These are phyloP conservation scores for Rhinogobio ventralis DNA, from an alignment of 2,797 vertebrate genomes.

Conservation along the genomic window DNA sequence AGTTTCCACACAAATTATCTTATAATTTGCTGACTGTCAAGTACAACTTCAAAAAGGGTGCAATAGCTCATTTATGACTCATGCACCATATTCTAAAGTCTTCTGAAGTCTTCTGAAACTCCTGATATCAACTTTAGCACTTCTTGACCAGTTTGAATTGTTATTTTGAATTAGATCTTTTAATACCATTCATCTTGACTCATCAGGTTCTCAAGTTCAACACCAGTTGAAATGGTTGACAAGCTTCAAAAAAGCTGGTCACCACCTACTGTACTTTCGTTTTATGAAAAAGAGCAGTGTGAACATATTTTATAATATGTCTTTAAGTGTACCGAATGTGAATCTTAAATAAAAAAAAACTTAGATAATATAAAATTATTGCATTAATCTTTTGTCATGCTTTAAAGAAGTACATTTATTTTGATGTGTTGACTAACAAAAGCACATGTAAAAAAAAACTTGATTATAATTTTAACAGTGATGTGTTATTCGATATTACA, in stretches of 20 bases:
- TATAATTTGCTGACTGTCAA: neutral
- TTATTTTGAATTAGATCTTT: neutral
- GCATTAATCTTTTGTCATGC: neutral
- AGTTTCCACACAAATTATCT: neutral
- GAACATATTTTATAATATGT: neutral
- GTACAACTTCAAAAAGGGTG: neutral
- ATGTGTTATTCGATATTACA: neutral
- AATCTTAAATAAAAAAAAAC: neutral
- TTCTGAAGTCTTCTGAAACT: neutral
- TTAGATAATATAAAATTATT: neutral
- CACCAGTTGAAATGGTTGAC: neutral
- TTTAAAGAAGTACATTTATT: neutral
- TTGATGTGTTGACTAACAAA: neutral
- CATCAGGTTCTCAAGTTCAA: neutral
- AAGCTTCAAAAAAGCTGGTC: neutral
- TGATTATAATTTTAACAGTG: neutral
- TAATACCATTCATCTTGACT: neutral
- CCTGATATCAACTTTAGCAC: neutral
- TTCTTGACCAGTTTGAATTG: neutral
- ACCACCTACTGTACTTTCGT: neutral
- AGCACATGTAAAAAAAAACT: neutral
- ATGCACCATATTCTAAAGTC: too few relatives aligned
- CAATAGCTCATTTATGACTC: neutral
- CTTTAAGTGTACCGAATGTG: neutral
- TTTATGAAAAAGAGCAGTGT: neutral